A percentile compares a stretch with the other conserved stretches of the same genome.
These are phyloP conservation scores for Eustalomyia histrio DNA, from an alignment of 2,888 invertebrate species.

Conservation along the genomic window DNA sequence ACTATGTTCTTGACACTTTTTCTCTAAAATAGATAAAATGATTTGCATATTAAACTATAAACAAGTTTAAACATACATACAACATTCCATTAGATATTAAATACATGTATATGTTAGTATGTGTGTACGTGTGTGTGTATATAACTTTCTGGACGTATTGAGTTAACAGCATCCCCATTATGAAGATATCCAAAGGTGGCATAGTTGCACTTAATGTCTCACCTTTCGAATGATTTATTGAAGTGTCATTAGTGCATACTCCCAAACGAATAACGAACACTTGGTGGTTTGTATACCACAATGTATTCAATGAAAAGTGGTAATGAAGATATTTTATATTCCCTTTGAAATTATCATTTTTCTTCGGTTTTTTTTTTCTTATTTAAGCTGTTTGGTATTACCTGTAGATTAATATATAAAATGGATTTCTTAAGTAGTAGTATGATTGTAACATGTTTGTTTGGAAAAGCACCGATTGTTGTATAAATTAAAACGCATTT, in stretches of 20 bases:
- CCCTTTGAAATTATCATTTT: conserved; percentile 25
- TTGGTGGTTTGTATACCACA: not conserved
- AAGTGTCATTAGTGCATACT: conserved; percentile 75
- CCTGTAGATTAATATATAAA: conserved; percentile 45
- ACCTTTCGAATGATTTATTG: conserved; percentile 79
- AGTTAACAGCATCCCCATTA: conserved; percentile 46
- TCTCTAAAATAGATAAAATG: conserved; percentile 22
- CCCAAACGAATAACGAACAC: conserved; percentile 51
- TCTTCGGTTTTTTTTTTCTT: conserved; percentile 29
- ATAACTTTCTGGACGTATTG: conserved; percentile 35
- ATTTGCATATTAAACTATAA: conserved; percentile 52
- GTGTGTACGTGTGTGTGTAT: too few species aligned
- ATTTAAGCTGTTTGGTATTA: conserved; percentile 18
- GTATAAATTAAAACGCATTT: conserved; percentile 48
- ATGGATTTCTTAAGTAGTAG: conserved; percentile 75
- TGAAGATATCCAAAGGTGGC: conserved; percentile 47
- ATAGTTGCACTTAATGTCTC: conserved; percentile 70
- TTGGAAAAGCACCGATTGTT: conserved; percentile 9
- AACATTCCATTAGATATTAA: not conserved
- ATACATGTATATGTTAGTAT: not conserved
- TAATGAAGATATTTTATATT: conserved; percentile 71
- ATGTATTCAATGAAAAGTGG: conserved; percentile 68
- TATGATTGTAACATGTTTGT: conserved; percentile 40
- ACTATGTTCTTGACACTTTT: conserved; percentile 30
- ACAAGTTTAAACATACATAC: conserved; percentile 22